These are phyloP conservation scores for Vidua chalybeata DNA, from an alignment of 2,113 vertebrate species.

Conservation along the genomic window DNA sequence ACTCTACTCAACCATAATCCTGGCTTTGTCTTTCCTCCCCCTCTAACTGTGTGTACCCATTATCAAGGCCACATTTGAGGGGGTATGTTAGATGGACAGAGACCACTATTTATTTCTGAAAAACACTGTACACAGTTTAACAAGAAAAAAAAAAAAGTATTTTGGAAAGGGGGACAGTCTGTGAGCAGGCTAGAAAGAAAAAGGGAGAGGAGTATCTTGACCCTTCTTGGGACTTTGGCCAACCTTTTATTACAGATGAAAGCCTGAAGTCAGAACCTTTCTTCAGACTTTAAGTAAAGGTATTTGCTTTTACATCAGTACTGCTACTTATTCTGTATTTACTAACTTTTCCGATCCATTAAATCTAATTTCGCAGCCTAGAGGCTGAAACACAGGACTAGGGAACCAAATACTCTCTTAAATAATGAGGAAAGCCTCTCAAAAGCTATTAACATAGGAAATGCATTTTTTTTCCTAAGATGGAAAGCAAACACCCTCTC, in stretches of 20 bases:
- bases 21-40: neutral
- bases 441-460: neutral
- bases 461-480: neutral
- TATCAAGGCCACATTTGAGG: neutral
- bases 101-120: conserved; percentile 14
- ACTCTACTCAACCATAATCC: neutral
- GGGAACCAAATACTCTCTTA: neutral
- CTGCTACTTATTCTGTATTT: neutral
- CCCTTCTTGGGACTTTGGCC: neutral
- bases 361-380: neutral
- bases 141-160: neutral
- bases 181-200: neutral
- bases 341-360: too few species aligned
- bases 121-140: neutral
- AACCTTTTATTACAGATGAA: neutral
- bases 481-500: neutral
- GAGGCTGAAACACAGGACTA: neutral
- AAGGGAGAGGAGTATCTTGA: neutral
- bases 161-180: neutral
- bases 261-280: neutral
- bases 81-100: neutral
- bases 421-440: neutral
- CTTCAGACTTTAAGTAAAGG: neutral
- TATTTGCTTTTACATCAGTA: neutral
- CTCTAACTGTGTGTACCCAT: neutral